Evolutionary conservation across 2,888 invertebrate genomes (phyloP), one percentile per base, ranked within the genome.

Genomic region (Malthinus seriepunctatus): DNA sequence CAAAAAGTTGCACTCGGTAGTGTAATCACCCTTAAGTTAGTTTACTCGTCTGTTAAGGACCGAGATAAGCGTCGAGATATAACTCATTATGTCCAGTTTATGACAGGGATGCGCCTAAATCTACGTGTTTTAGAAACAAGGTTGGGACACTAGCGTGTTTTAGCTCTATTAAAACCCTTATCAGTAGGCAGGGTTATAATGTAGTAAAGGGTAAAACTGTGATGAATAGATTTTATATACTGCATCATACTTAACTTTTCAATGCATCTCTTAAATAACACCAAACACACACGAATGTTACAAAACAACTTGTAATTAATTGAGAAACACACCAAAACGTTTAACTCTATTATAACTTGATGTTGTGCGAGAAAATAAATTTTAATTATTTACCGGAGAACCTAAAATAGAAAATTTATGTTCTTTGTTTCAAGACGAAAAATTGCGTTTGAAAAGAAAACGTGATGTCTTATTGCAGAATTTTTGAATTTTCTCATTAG

Each of bases 51-150:
- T 69, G 72, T 69, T 69, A 72, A 70, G 66, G 69, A 53, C 53
- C 14, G 49, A 52, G 61, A 61, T 61, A 61, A 57, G 61, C 56
- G 49, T 32, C 46, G 54, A 51, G 70, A 69, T 71, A 71, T 73
- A 69, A 70, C 70, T 73, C 73, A 71, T 73, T 71, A 71, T 65
- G 69, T 65, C 70, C 67, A 66, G 65, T 71, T 71, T 71, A 73
- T 69, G 71, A 71, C 69, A 66, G 66, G 57, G 56, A 61, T 62
- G 63, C 52, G 58, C 62, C 62, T 56, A 52, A 59, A 62, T 39
- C 59, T 59, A 57, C 53, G 57, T 61, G 57, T 57, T 61, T 61
- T 57, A 45, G 51, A 49, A 61, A 52, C 56, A 52, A 52, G 61
- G 61, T 53, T 50, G 56, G 56, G 50, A 51, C 57, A 50, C 42